phyloP scores from a whole-genome alignment of 2,888 invertebrate species.

The Sinhomidia bicolor region DNA sequence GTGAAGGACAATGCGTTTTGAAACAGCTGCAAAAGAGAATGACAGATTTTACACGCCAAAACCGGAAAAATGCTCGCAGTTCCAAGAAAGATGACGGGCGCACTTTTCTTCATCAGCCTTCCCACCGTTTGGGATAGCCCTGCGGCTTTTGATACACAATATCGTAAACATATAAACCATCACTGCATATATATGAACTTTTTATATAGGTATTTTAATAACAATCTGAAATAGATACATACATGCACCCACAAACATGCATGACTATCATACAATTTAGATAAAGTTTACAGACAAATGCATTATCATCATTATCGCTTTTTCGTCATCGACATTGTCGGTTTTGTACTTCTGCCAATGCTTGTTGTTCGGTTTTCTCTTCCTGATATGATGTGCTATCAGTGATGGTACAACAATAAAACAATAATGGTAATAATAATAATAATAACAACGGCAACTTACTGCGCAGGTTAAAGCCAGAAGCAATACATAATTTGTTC shows the following conservation, averaged over 20 bases:
- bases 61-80: conserved; percentile 70
- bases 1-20: conserved; percentile 36
- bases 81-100: conserved; percentile 72
- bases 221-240: background rate
- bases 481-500: conserved; percentile 48
- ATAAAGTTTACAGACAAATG: conserved; percentile 19
- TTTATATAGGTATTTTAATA: too few species aligned
- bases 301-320: conserved; percentile 30
- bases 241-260: background rate
- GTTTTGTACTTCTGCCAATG: conserved; percentile 17
- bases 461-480: conserved; percentile 45
- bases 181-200: too few species aligned
- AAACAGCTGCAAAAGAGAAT: conserved; percentile 71
- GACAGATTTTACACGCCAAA: conserved; percentile 74
- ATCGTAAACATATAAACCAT: conserved; percentile 14
- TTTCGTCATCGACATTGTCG: conserved; percentile 1
- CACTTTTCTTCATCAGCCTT: conserved; percentile 71
- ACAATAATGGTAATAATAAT: background rate
- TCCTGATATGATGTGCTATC: conserved; percentile 52
- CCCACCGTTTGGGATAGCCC: conserved; percentile 70
- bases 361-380: conserved; percentile 45
- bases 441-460: conserved; percentile 21
- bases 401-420: background rate
- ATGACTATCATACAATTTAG: conserved; percentile 25
- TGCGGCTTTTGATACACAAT: conserved; percentile 49